Percentiles rank a stretch among this genome's conserved stretches.
Conservation (phyloP, 2,797 vertebrate species). For the Apogon hyalosoma region DNA sequence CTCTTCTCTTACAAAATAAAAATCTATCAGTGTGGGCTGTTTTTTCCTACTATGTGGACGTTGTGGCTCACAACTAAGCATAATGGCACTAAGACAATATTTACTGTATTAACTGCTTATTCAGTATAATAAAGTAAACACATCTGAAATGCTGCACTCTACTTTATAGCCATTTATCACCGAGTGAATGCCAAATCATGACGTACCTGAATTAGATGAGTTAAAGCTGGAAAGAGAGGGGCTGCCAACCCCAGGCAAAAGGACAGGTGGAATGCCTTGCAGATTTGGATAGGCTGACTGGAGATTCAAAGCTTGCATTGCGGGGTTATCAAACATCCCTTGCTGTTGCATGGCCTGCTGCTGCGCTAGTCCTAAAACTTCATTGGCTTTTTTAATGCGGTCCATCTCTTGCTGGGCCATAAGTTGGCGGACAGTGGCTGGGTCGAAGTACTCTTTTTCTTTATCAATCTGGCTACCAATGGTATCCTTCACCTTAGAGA, state of each 20-base stretch:
- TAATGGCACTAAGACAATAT: no score
- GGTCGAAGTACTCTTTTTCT: conserved; percentile 99
- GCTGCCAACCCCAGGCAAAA: conserved; percentile 97
- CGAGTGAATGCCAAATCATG: conserved; percentile 29
- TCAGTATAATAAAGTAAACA: conserved; percentile 1
- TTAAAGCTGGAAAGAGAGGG: conserved; percentile 97
- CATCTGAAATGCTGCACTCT: conserved; percentile 7
- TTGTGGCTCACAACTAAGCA: no score
- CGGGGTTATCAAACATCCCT: conserved; percentile 94
- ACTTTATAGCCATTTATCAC: conserved; percentile 6
- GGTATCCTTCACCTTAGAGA: conserved; percentile 98
- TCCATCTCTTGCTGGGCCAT: conserved; percentile 99
- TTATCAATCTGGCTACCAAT: conserved; percentile 99
- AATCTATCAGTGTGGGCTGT: no score
- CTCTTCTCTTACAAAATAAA: not conserved
- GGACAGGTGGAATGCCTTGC: conserved; percentile 97
- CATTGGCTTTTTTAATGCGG: conserved; percentile 99
- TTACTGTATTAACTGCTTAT: not conserved
- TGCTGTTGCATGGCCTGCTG: conserved; percentile 95
- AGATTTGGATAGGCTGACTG: conserved; percentile 94
- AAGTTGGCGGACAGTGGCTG: conserved; percentile 97
- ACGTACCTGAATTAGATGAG: conserved; percentile 98
- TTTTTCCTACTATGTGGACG: no score
- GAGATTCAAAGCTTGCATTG: conserved; percentile 97
- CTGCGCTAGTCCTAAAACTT: conserved; percentile 95